These are phyloP conservation scores for Typhlomys cinereus DNA, from an alignment of 2,113 vertebrate species.

Conservation along the genomic window DNA sequence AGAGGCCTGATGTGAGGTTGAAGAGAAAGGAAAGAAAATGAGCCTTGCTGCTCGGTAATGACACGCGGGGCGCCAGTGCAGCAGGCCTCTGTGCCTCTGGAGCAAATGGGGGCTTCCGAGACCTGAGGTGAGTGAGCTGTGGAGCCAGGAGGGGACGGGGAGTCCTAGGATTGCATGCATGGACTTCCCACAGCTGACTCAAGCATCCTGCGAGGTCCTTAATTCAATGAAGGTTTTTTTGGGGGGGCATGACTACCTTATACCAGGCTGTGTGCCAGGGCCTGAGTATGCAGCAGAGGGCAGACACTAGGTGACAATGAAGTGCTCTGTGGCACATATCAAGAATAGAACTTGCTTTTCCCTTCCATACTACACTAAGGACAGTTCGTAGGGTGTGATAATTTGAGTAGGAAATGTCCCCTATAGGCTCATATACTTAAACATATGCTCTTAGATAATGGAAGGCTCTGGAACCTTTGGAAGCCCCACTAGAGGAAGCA, in stretches of 20 bases:
- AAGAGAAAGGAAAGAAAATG: constrained; percentile 64
- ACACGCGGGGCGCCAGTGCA: not conserved
- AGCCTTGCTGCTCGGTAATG: constrained; percentile 3
- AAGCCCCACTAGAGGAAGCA: not conserved
- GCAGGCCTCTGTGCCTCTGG: not conserved
- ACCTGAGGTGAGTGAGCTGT: not conserved
- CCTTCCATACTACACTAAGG: not conserved
- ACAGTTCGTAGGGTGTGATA: not conserved
- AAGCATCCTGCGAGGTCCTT: not conserved
- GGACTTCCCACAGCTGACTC: not conserved
- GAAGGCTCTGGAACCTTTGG: not conserved
- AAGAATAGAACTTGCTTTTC: not conserved
- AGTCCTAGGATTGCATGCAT: not conserved
- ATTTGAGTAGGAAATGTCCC: not conserved
- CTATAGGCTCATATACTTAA: not conserved
- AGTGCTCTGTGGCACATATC: rapidly evolving
- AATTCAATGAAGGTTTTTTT: not conserved
- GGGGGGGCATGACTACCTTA: not conserved
- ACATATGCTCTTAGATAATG: not conserved
- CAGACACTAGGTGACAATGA: not conserved
- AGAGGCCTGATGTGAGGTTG: constrained; percentile 37
- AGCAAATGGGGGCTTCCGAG: not conserved
- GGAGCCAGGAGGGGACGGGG: not conserved
- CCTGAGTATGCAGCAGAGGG: not conserved
- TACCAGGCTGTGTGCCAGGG: not conserved